Evolutionary conservation across 2,888 invertebrate genomes (phyloP).

Genomic region (Callimorpha dominula): DNA sequence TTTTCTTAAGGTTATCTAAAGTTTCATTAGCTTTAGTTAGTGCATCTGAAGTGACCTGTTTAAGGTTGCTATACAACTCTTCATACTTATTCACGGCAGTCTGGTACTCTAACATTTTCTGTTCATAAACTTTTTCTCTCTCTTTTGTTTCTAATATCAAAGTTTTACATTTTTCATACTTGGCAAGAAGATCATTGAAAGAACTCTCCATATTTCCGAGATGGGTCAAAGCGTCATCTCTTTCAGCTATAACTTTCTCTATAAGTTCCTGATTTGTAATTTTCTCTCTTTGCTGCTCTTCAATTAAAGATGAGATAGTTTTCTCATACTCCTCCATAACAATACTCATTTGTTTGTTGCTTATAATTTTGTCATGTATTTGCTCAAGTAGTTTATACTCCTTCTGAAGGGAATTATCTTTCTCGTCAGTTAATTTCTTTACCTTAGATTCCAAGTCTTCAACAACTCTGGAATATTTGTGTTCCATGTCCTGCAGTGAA

Average conservation of each 20-base stretch:
- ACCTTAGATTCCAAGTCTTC: constrained; percentile 72
- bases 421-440: constrained; percentile 73
- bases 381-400: constrained; percentile 73
- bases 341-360: constrained; percentile 87
- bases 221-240: constrained; percentile 87
- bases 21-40: constrained; percentile 92
- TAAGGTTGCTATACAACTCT: constrained; percentile 93
- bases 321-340: constrained; percentile 93
- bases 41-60: constrained; percentile 94
- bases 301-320: constrained; percentile 91
- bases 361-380: constrained; percentile 72
- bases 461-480: constrained; percentile 63
- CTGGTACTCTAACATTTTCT: constrained; percentile 90
- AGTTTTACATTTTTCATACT: constrained; percentile 88
- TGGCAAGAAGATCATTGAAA: constrained; percentile 88
- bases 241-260: constrained; percentile 82
- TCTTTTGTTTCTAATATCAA: constrained; percentile 84
- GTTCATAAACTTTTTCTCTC: constrained; percentile 89
- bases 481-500: constrained; percentile 70
- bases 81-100: constrained; percentile 91
- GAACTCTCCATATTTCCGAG: constrained; percentile 88
- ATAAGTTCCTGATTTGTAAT: constrained; percentile 80
- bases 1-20: constrained; percentile 90
- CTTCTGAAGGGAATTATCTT: constrained; percentile 63
- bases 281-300: constrained; percentile 90